phyloP scores from a whole-genome alignment of 1,140 invertebrate species.

The Carposina sasakii region DNA sequence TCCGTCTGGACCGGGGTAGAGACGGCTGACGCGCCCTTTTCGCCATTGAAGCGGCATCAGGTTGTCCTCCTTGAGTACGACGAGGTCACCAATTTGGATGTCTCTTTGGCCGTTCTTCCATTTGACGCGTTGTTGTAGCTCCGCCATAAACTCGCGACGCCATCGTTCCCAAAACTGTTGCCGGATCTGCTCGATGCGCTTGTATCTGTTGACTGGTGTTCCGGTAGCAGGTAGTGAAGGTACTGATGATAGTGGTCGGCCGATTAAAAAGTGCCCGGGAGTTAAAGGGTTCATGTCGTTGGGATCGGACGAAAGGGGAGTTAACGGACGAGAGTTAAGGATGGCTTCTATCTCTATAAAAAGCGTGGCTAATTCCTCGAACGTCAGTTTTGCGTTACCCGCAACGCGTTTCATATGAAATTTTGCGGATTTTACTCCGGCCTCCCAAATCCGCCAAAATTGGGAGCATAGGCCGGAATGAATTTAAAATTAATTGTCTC shows the following conservation, averaged over 20 bases:
- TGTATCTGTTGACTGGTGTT: constrained; percentile 1
- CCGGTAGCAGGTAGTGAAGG: neutral
- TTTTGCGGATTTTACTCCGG: neutral
- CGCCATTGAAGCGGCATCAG: constrained; percentile 42
- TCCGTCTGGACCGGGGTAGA: constrained; percentile 23
- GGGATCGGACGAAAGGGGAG: constrained; percentile 1
- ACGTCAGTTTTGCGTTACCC: constrained; percentile 6
- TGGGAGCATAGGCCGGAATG: neutral
- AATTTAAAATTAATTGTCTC: constrained; percentile 3
- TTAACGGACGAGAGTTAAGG: constrained; percentile 21
- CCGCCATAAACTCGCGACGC: constrained; percentile 29
- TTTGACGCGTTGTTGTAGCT: constrained; percentile 34
- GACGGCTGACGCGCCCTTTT: constrained; percentile 17
- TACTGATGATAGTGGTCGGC: neutral
- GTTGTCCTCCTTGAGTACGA: constrained; percentile 47
- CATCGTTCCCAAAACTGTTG: constrained; percentile 40
- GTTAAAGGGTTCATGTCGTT: neutral
- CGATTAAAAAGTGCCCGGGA: constrained; percentile 4
- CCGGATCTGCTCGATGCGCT: constrained; percentile 14
- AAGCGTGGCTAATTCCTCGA: constrained; percentile 15
- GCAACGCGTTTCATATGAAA: neutral
- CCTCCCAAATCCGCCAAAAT: neutral
- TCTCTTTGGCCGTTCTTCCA: constrained; percentile 25
- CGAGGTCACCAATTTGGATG: constrained; percentile 37
- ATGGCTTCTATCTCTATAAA: constrained; percentile 13